Conservation (phyloP, 2,113 vertebrate genomes). For the Tachysurus vachellii region DNA sequence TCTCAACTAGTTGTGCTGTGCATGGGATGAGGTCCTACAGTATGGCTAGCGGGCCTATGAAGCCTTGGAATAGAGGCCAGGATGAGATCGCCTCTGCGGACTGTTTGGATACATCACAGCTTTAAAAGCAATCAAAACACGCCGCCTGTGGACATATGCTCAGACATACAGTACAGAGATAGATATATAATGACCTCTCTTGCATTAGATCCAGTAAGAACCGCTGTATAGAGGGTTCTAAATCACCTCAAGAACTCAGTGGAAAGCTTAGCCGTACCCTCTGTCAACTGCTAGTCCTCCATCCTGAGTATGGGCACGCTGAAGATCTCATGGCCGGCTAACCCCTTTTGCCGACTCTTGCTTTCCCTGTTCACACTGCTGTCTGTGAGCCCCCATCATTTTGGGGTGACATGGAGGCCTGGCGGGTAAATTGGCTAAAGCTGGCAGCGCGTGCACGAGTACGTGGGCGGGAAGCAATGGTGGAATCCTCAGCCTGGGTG, state of each 20-base stretch:
- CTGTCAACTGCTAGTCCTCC: conserved; percentile 11
- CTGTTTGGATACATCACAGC: conserved; percentile 25
- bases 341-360: conserved; percentile 21
- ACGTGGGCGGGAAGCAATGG: conserved; percentile 51
- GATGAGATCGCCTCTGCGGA: conserved; percentile 19
- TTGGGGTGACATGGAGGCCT: conserved; percentile 55
- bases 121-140: conserved; percentile 38
- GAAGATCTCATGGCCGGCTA: conserved; percentile 22
- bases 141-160: conserved; percentile 43
- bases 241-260: conserved; percentile 14
- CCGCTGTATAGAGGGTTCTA: conserved; percentile 29
- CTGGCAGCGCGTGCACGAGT: conserved; percentile 77
- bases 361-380: conserved; percentile 77
- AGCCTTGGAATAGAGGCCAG: conserved; percentile 41
- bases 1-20: conserved; percentile 10
- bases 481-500: conserved; percentile 24
- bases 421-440: conserved; percentile 76
- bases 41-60: conserved; percentile 37
- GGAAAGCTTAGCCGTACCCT: conserved; percentile 31
- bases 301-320: conserved; percentile 19
- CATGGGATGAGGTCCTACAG: conserved; percentile 49
- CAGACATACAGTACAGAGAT: conserved; percentile 48
- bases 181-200: conserved; percentile 44
- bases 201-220: conserved; percentile 32
- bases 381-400: conserved; percentile 80